A percentile compares a stretch with the other conserved stretches of the same genome.
These are phyloP conservation scores for Fregata magnificens DNA, from an alignment of 2,113 vertebrate genomes.

Conservation along the genomic window DNA sequence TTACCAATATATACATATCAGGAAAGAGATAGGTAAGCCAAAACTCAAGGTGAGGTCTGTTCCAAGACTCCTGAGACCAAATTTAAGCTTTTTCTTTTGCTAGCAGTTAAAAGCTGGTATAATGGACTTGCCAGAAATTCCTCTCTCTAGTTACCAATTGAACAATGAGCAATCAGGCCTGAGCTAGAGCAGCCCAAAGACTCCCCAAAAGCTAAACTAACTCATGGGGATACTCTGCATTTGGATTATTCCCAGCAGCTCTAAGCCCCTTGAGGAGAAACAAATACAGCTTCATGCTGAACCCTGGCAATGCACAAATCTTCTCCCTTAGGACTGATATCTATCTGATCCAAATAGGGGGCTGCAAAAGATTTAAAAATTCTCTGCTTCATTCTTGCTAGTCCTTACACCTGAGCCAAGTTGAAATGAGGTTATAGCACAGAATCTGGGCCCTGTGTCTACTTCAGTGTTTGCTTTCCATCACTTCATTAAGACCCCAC, in stretches of 20 bases:
- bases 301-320: not conserved
- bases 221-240: not conserved
- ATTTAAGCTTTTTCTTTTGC: not conserved
- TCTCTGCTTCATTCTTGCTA: not conserved
- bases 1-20: not conserved
- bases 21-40: not conserved
- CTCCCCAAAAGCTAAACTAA: not conserved
- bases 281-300: not conserved
- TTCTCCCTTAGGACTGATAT: not conserved
- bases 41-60: not conserved
- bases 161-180: not conserved
- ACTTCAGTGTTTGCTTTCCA: not conserved
- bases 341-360: not conserved
- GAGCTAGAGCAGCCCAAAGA: not conserved
- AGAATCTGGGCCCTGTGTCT: not conserved
- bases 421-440: not conserved
- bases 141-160: not conserved
- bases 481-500: not conserved
- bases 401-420: not conserved
- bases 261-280: not conserved
- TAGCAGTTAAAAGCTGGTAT: not conserved
- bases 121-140: not conserved
- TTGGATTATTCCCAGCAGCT: not conserved
- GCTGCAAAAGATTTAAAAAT: not conserved
- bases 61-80: not conserved